Percentiles rank a stretch among this genome's conserved stretches.
Evolutionary conservation across 1,140 invertebrate species (phyloP).

Genomic region (Ostrea edulis): DNA sequence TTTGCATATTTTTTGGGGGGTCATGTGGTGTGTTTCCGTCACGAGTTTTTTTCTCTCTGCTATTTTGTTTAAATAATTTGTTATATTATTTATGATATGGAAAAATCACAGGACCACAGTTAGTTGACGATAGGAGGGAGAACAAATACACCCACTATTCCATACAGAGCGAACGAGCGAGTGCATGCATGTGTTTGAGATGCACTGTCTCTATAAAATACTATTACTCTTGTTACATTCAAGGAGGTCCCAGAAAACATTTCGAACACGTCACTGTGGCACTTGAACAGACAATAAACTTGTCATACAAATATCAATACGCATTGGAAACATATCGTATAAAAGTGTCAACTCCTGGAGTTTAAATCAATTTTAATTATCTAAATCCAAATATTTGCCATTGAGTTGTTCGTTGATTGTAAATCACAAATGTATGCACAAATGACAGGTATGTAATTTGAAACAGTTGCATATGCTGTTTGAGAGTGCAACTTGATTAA

Average conservation of each 20-base stretch:
- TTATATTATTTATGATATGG: not conserved
- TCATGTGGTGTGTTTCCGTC: not conserved
- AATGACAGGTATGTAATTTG: conserved; percentile 30
- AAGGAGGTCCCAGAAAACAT: conserved; percentile 19
- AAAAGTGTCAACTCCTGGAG: conserved; percentile 28
- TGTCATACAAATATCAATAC: conserved; percentile 36
- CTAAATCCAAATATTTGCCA: conserved; percentile 29
- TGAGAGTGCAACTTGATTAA: not conserved
- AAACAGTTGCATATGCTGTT: conserved; percentile 32
- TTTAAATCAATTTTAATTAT: conserved; percentile 34
- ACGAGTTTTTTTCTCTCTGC: too few species aligned
- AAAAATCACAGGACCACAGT: not conserved
- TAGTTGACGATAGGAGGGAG: not conserved
- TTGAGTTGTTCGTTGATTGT: conserved; percentile 4
- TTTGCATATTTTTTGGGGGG: not conserved
- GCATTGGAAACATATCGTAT: conserved; percentile 2
- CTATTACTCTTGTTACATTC: conserved; percentile 15
- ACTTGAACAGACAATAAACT: conserved; percentile 30
- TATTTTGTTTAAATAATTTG: not conserved
- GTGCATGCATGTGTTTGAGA: not conserved
- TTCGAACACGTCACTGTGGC: not conserved
- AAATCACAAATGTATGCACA: not conserved
- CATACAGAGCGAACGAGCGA: not conserved
- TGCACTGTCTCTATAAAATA: not conserved
- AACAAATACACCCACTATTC: not conserved